Evolutionary conservation across 1,140 invertebrate genomes (phyloP).

Genomic region (Brachionus plicatilis): DNA sequence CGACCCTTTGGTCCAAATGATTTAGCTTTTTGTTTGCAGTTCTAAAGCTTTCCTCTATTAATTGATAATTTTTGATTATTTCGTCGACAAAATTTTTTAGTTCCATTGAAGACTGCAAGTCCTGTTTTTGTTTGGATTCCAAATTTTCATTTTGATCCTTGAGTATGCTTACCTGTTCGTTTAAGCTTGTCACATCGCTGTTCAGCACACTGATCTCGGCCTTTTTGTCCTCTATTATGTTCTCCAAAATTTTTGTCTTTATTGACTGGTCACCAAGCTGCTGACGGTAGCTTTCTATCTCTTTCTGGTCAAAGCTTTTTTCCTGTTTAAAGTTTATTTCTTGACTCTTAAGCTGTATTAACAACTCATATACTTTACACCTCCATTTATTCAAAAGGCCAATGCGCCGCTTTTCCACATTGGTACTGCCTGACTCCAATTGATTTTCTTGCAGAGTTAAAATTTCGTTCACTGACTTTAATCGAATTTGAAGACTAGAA

Average conservation of each 20-base stretch:
- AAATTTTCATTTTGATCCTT: conserved; percentile 7
- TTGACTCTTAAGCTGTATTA: neutral
- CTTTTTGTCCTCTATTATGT: conserved; percentile 17
- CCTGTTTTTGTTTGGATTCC: neutral
- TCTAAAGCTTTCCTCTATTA: conserved; percentile 29
- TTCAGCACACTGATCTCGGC: conserved; percentile 7
- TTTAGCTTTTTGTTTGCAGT: neutral
- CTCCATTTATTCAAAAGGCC: conserved; percentile 22
- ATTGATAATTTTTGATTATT: conserved; percentile 22
- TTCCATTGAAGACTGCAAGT: neutral
- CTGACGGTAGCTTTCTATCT: neutral
- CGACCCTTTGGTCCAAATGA: conserved; percentile 32
- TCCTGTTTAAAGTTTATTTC: conserved; percentile 21
- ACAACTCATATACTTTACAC: neutral
- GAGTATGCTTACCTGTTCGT: neutral
- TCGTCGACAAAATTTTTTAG: conserved; percentile 24
- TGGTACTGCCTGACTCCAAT: neutral
- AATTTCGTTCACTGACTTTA: conserved; percentile 35
- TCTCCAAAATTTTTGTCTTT: neutral
- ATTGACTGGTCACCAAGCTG: neutral
- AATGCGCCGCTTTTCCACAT: neutral
- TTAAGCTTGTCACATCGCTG: neutral
- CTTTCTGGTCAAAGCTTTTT: neutral
- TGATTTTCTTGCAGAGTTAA: conserved; percentile 22
- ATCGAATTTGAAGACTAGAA: neutral